phyloP scores from a whole-genome alignment of 2,113 vertebrate genomes.

The Stictonetta naevosa region DNA sequence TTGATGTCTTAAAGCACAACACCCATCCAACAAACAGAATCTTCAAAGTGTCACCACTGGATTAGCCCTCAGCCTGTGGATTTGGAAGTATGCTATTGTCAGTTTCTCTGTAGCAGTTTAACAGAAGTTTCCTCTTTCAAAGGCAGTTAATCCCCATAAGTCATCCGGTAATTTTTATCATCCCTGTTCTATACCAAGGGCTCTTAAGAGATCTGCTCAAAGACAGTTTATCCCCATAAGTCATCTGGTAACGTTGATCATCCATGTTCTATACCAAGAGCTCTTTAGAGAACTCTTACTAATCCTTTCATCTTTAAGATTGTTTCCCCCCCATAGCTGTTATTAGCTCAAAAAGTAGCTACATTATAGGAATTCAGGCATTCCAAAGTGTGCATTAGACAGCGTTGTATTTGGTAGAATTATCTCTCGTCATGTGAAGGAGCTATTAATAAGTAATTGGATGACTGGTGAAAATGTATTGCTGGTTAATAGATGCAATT shows the following conservation, averaged over 20 bases:
- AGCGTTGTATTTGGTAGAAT: background rate
- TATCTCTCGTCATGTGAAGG: background rate
- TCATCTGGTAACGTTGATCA: background rate
- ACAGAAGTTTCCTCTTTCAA: background rate
- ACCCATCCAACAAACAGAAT: background rate
- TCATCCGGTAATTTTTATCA: no score
- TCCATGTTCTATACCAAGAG: background rate
- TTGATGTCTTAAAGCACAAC: background rate
- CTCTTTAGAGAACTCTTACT: background rate
- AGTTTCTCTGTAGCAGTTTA: background rate
- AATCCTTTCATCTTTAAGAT: background rate
- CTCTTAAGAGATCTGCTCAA: background rate
- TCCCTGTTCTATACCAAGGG: background rate
- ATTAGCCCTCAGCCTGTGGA: background rate
- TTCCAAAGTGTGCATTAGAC: background rate
- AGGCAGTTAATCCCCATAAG: background rate
- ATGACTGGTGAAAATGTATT: background rate
- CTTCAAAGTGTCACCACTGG: accelerated
- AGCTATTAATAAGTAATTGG: background rate
- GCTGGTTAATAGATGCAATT: background rate
- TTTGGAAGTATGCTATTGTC: background rate
- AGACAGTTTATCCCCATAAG: background rate
- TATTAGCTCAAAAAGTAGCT: background rate
- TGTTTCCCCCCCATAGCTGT: background rate
- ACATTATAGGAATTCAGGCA: accelerated